A percentile compares a stretch with the other conserved stretches of the same genome.
Evolutionary conservation across 2,797 vertebrate genomes (phyloP).

Genomic region (Anguilla megastoma): DNA sequence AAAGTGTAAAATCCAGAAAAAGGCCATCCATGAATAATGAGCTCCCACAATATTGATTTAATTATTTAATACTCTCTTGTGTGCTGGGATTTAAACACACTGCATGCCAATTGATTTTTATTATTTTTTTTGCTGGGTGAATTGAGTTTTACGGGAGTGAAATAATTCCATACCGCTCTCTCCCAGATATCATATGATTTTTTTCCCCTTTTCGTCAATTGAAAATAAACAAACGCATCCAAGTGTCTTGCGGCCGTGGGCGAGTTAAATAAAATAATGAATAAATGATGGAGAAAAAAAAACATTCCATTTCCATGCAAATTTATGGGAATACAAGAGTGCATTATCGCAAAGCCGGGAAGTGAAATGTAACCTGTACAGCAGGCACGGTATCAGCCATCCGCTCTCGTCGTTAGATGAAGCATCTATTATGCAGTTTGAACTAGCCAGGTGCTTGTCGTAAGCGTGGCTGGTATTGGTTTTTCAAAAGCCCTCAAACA

Average conservation of each 20-base stretch:
- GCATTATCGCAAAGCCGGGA: no score
- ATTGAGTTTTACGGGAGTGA: slow-evolving; percentile 58
- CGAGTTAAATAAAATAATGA: slow-evolving; percentile 26
- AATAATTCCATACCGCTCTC: slow-evolving; percentile 57
- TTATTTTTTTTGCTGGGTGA: slow-evolving; percentile 48
- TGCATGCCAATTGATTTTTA: slow-evolving; percentile 59
- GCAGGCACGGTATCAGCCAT: background rate
- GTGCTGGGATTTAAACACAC: slow-evolving; percentile 36
- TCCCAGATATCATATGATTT: slow-evolving; percentile 30
- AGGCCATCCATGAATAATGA: slow-evolving; percentile 57
- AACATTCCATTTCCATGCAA: slow-evolving; percentile 52
- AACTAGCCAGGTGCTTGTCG: slow-evolving; percentile 25
- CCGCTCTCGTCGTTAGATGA: slow-evolving; percentile 26
- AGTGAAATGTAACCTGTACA: background rate
- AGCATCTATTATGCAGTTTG: slow-evolving; percentile 28
- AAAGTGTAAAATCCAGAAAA: slow-evolving; percentile 57
- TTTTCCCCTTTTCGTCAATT: slow-evolving; percentile 43
- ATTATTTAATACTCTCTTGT: slow-evolving; percentile 57
- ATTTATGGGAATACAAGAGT: slow-evolving; percentile 44
- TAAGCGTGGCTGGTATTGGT: slow-evolving; percentile 22
- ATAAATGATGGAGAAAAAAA: slow-evolving; percentile 48
- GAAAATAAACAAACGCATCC: slow-evolving; percentile 45
- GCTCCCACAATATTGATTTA: slow-evolving; percentile 61
- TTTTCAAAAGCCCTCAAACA: slow-evolving; percentile 34
- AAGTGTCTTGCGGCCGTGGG: slow-evolving; percentile 27